A percentile compares a stretch with the other conserved stretches of the same genome.
Evolutionary conservation across 2,797 vertebrate genomes (phyloP).

Genomic region (Enteromius paludinosus): DNA sequence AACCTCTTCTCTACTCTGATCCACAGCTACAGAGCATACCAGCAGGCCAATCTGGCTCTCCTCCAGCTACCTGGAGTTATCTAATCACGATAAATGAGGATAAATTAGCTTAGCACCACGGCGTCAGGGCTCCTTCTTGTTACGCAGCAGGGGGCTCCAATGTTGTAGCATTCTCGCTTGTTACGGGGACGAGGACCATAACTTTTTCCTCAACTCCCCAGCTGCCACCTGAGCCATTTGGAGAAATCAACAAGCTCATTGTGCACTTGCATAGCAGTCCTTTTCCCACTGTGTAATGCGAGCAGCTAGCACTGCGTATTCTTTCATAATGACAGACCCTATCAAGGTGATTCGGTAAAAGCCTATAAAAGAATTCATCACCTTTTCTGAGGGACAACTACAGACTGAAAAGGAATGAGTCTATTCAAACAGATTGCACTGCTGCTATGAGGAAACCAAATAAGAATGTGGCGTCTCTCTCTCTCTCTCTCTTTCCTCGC

Average conservation of each 20-base stretch:
- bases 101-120: constrained; percentile 11
- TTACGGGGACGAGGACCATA: constrained; percentile 13
- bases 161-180: neutral
- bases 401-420: constrained; percentile 67
- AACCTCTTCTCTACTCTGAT: constrained; percentile 70
- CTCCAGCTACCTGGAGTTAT: constrained; percentile 77
- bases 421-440: constrained; percentile 75
- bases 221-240: constrained; percentile 12
- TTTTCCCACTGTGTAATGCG: constrained; percentile 23
- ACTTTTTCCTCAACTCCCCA: constrained; percentile 26
- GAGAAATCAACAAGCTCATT: constrained; percentile 15
- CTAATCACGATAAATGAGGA: constrained; percentile 67
- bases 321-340: constrained; percentile 46
- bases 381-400: constrained; percentile 63
- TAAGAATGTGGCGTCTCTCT: constrained; percentile 77
- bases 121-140: neutral
- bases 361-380: constrained; percentile 61
- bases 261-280: constrained; percentile 12
- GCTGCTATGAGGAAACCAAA: constrained; percentile 81
- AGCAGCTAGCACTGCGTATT: constrained; percentile 33
- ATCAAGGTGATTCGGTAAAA: constrained; percentile 63
- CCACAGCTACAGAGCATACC: constrained; percentile 66
- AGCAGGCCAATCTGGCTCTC: constrained; percentile 68
- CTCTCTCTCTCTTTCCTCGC: constrained; percentile 60
- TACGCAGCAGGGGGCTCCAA: constrained; percentile 12